Conservation (phyloP, 2,888 invertebrate genomes). For the Sinotaia quadrata region DNA sequence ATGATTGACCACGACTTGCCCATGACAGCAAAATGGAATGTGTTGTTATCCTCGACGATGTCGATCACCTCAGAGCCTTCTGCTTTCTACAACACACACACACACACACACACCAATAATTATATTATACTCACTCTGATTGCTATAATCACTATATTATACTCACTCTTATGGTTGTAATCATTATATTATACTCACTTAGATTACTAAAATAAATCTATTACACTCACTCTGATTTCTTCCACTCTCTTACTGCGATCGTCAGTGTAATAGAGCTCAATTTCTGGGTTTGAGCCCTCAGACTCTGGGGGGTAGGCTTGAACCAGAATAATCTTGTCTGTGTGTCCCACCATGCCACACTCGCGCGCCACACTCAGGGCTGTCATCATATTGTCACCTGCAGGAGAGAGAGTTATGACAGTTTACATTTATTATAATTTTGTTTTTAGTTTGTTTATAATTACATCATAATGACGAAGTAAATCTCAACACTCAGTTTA, state of each 20-base stretch:
- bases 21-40: slow-evolving; percentile 74
- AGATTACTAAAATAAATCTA: too few species aligned
- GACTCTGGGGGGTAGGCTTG: slow-evolving; percentile 59
- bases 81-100: too few species aligned
- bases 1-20: slow-evolving; percentile 84
- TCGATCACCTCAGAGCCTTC: slow-evolving; percentile 40
- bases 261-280: slow-evolving; percentile 63
- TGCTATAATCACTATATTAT: too few species aligned
- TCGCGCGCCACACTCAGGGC: slow-evolving; percentile 88
- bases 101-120: too few species aligned
- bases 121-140: too few species aligned
- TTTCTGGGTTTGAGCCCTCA: slow-evolving; percentile 34
- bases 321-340: slow-evolving; percentile 77
- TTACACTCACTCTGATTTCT: slow-evolving; percentile 41
- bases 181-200: too few species aligned
- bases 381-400: slow-evolving; percentile 82
- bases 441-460: too few species aligned
- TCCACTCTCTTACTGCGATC: slow-evolving; percentile 49
- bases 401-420: too few species aligned
- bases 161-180: too few species aligned
- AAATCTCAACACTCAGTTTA: too few species aligned
- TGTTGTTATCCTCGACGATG: slow-evolving; percentile 53
- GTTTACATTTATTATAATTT: too few species aligned
- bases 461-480: too few species aligned
- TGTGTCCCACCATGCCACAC: slow-evolving; percentile 84